Evolutionary conservation across 2,888 invertebrate genomes (phyloP), one percentile per base, ranked within the genome.

Genomic region (Eumerus sabulonum): DNA sequence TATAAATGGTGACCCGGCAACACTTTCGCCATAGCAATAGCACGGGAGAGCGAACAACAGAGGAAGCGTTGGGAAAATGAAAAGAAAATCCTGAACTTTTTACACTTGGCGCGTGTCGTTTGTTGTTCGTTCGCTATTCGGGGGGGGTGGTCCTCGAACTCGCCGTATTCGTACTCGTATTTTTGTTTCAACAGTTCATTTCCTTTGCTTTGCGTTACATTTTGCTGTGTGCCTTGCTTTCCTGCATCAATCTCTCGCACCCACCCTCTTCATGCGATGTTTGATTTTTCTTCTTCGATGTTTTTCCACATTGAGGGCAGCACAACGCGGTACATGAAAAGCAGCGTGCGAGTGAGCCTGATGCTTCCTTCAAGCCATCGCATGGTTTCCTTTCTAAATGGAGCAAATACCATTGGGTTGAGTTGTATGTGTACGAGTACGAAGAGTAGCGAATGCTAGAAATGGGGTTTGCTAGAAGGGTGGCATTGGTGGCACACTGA

Each of bases 181-280:
- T 67, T 62, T 74, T 14, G 57, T 74, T 74, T 79, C 59, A 74
- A 79, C 64, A 74, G 68, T 74, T 68, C 53, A 44, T 56, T 48
- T 44, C 56, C 74, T 60, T 74, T 74, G 79, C 68, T 79, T 68
- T 66, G n/a, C n/a, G n/a, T 36, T 36, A 5, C 17, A 5, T 62
- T 63, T 56, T 44, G n/a, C 27, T 62, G n/a, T 42, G 53, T 18
- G 12, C 48, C 14, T 56, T 36, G 9, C 44, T 40, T 40, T 40
- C 27, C 27, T 27, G 27, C 27, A n/a, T 40, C 40, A 40, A n/a
- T 45, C 44, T 27, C 51, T 45, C n/a, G n/a, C n/a, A n/a, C n/a
- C n/a, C n/a, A n/a, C n/a, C 44, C 35, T 19, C 35, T 73, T 17
- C 12, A 35, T 57, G 73, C 77, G 53, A 74, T 74, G 63, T 73